A percentile compares a stretch with the other conserved stretches of the same genome.
Conservation (phyloP, 2,113 vertebrate species). For the Hemibates koningsi region DNA sequence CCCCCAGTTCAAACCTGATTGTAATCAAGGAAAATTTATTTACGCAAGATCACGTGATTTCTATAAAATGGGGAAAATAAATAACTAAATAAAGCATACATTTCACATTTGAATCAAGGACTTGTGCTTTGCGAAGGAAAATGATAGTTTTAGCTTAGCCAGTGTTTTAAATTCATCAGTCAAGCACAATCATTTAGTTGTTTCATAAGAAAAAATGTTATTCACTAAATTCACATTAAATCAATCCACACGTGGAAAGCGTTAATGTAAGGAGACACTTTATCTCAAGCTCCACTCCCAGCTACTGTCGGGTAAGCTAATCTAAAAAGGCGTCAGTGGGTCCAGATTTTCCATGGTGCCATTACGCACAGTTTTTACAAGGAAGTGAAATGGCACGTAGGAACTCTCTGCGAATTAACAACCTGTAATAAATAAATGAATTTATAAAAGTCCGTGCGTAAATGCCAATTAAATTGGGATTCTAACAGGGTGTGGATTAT, state of each 20-base stretch:
- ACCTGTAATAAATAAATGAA: neutral
- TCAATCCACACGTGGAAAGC: neutral
- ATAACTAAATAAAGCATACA: neutral
- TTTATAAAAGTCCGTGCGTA: neutral
- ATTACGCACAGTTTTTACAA: constrained; percentile 28
- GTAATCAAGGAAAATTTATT: neutral
- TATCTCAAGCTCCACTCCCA: neutral
- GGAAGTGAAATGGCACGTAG: neutral
- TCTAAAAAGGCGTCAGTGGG: neutral
- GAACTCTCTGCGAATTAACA: neutral
- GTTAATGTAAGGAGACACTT: neutral
- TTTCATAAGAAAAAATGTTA: neutral
- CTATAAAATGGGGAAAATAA: neutral
- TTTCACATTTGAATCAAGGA: neutral
- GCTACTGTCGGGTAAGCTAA: neutral
- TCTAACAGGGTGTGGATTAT: constrained; percentile 18
- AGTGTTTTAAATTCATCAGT: neutral
- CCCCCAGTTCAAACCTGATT: neutral
- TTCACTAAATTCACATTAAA: neutral
- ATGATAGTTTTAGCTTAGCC: neutral
- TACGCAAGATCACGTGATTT: neutral
- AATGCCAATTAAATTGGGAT: neutral
- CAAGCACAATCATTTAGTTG: neutral
- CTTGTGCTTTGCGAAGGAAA: neutral
- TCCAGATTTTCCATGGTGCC: neutral